Conservation (phyloP, 2,888 invertebrate species). For the Litoditis marina region DNA sequence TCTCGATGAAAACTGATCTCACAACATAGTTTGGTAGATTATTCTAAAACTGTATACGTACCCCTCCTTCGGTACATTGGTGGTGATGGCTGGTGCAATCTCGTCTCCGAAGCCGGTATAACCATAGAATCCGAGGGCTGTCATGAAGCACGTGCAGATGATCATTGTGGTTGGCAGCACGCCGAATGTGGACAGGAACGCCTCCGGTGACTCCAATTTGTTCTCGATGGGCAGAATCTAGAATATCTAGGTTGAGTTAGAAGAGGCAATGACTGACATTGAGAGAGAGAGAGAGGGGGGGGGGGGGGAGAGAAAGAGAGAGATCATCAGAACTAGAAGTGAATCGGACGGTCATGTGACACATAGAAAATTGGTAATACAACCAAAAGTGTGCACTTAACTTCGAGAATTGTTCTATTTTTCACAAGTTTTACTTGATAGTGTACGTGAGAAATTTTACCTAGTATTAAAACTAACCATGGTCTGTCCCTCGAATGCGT, state of each 20-base stretch:
- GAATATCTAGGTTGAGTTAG: constrained; percentile 1
- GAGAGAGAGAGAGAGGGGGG: background rate
- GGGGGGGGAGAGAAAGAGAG: background rate
- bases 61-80: constrained; percentile 59
- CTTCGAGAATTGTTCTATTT: no score
- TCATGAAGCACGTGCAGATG: constrained; percentile 54
- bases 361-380: no score
- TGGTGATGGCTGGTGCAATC: constrained; percentile 56
- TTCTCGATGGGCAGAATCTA: constrained; percentile 61
- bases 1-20: no score
- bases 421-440: no score
- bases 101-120: constrained; percentile 59
- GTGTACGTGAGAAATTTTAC: no score
- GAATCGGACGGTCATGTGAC: no score
- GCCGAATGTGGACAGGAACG: constrained; percentile 58
- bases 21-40: no score
- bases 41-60: no score
- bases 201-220: constrained; percentile 58
- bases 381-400: no score
- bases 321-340: background rate
- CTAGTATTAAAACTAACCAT: constrained; percentile 45
- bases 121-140: constrained; percentile 61
- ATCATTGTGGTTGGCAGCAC: constrained; percentile 62
- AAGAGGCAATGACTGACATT: background rate
- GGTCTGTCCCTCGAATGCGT: constrained; percentile 61